Percentiles rank a stretch among this genome's conserved stretches.
Conservation (phyloP, 2,888 invertebrate genomes). For the Lypha dubia region DNA sequence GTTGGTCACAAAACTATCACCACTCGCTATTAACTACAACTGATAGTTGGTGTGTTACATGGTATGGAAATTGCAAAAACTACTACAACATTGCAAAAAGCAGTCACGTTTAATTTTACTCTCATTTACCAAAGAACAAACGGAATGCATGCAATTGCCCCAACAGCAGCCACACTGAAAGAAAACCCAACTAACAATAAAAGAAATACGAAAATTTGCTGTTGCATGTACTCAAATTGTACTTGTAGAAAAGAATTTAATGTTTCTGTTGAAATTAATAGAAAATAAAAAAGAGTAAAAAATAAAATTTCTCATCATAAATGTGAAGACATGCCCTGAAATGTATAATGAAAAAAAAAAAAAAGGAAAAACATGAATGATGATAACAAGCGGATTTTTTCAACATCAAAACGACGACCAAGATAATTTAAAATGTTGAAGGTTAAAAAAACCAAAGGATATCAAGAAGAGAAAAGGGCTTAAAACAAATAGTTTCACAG, state of each 20-base stretch:
- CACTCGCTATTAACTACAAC: slow-evolving; percentile 3
- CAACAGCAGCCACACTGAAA: slow-evolving; percentile 12
- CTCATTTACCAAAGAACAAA: slow-evolving; percentile 55
- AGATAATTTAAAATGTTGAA: slow-evolving; percentile 38
- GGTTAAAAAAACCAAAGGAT: slow-evolving; percentile 6
- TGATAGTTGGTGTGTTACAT: slow-evolving; percentile 15
- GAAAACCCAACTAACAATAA: slow-evolving; percentile 22
- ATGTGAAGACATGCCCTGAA: slow-evolving; percentile 56
- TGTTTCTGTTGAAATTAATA: slow-evolving; percentile 12
- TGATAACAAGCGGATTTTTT: slow-evolving; percentile 43
- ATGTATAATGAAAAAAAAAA: slow-evolving; percentile 49
- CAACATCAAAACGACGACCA: slow-evolving; percentile 13
- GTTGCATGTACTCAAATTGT: background rate
- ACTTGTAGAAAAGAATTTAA: background rate
- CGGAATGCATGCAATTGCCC: background rate
- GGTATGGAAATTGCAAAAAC: slow-evolving; percentile 18
- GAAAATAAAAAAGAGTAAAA: slow-evolving; percentile 1
- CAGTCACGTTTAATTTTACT: slow-evolving; percentile 55
- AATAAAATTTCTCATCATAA: slow-evolving; percentile 21
- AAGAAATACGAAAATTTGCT: background rate
- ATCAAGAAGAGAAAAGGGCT: background rate
- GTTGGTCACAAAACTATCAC: slow-evolving; percentile 16
- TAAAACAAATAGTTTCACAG: slow-evolving; percentile 13
- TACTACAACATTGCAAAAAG: background rate
- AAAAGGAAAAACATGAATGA: slow-evolving; percentile 19